Percentiles rank a stretch among this genome's conserved stretches.
These are phyloP conservation scores for Spialia ferax DNA, from an alignment of 2,888 invertebrate genomes.

Conservation along the genomic window DNA sequence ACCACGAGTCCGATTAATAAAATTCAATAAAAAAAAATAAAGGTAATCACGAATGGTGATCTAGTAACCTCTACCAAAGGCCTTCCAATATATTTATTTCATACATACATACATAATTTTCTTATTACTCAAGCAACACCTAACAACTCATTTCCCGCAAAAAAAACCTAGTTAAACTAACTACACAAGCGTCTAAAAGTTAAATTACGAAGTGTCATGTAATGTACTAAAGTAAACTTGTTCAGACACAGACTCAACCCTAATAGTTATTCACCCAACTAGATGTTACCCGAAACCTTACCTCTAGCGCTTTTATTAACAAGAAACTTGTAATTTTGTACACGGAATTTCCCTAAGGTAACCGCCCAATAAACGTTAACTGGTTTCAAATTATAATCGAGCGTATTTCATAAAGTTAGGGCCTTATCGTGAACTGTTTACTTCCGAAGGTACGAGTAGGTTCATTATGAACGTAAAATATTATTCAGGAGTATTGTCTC, in stretches of 20 bases:
- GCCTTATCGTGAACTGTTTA: conserved; percentile 42
- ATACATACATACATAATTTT: too few relatives aligned
- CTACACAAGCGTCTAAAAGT: neutral
- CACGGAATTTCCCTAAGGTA: conserved; percentile 40
- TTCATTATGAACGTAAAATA: neutral
- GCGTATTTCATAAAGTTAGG: conserved; percentile 42
- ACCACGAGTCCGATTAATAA: too few relatives aligned
- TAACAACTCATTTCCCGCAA: neutral
- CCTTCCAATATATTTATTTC: too few relatives aligned
- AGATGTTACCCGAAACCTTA: conserved; percentile 25
- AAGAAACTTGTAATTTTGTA: conserved; percentile 44
- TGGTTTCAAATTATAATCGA: conserved; percentile 46
- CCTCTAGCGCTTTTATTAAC: conserved; percentile 38
- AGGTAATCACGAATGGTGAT: too few relatives aligned
- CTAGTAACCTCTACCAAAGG: too few relatives aligned
- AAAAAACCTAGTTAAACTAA: neutral
- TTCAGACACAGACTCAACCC: neutral
- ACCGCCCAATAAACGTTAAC: conserved; percentile 37
- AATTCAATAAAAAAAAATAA: too few relatives aligned
- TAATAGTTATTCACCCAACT: conserved; percentile 17
- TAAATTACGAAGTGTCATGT: conserved; percentile 5
- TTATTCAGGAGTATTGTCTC: neutral
- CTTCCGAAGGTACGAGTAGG: neutral
- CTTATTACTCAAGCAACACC: neutral
- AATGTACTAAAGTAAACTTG: neutral